Percentiles rank a stretch among this genome's conserved stretches.
These are phyloP conservation scores for Sepioteuthis lessoniana DNA, from an alignment of 2,888 invertebrate species.

Conservation along the genomic window DNA sequence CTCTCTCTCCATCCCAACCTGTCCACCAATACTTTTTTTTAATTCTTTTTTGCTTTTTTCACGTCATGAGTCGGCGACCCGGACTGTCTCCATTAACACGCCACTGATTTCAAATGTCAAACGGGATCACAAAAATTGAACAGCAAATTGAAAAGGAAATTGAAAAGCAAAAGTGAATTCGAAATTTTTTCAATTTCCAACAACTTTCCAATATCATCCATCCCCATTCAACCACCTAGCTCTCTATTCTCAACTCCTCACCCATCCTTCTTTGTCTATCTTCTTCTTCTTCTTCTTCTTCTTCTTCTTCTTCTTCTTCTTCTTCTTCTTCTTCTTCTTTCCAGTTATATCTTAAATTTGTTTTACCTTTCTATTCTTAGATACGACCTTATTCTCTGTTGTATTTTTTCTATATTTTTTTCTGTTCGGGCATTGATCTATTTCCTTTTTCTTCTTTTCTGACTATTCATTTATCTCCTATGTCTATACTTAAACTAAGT, in stretches of 20 bases:
- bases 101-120: slow-evolving; percentile 33
- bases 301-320: not conserved
- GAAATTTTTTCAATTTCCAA: slow-evolving; percentile 11
- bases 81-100: slow-evolving; percentile 33
- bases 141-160: slow-evolving; percentile 33
- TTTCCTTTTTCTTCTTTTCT: not conserved
- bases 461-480: not conserved
- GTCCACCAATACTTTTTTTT: not conserved
- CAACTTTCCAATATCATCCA: not conserved
- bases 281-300: not conserved
- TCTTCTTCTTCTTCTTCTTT: not conserved
- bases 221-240: not conserved
- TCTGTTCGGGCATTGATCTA: not conserved
- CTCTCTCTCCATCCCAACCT: not conserved
- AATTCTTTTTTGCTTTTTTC: not conserved
- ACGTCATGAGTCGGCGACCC: slow-evolving; percentile 20
- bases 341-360: not conserved
- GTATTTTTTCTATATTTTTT: not conserved
- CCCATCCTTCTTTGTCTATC: not conserved
- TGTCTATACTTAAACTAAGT: too few species aligned
- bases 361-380: not conserved
- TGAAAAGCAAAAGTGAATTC: slow-evolving; percentile 33
- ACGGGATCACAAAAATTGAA: slow-evolving; percentile 33
- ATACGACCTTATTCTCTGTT: not conserved
- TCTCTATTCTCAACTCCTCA: not conserved